These are phyloP conservation scores for Hydrochoerus hydrochaeris DNA, from an alignment of 2,113 vertebrate genomes.

Conservation along the genomic window DNA sequence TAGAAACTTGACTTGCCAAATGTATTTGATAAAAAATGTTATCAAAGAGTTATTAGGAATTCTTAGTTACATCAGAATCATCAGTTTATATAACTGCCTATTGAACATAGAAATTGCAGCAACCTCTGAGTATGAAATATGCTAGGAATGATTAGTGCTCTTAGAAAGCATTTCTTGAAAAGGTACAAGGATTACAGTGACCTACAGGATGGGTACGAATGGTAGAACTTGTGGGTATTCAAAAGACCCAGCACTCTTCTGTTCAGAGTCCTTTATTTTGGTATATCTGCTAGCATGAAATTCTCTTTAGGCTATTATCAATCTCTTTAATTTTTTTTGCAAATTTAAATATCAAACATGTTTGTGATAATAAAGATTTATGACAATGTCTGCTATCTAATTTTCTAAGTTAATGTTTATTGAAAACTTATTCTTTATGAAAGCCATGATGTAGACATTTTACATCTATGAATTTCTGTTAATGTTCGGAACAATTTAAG, in stretches of 20 bases:
- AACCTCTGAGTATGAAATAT: neutral
- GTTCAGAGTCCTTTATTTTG: neutral
- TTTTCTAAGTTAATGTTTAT: neutral
- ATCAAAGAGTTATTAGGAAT: neutral
- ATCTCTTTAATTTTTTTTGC: neutral
- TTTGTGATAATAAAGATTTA: neutral
- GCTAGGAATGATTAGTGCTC: neutral
- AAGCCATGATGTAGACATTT: neutral
- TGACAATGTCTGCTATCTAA: neutral
- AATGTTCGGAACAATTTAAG: neutral
- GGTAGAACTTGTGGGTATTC: neutral
- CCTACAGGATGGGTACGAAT: neutral
- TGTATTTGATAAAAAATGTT: neutral
- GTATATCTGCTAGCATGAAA: neutral
- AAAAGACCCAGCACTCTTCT: neutral
- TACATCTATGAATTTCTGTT: neutral
- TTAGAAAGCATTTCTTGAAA: neutral
- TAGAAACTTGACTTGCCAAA: neutral
- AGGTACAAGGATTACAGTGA: neutral
- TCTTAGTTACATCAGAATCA: constrained; percentile 1
- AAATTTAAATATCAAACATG: neutral
- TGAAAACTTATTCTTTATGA: neutral
- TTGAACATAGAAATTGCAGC: neutral
- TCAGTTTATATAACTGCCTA: neutral
- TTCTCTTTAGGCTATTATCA: neutral